Evolutionary conservation across 2,113 vertebrate genomes (phyloP), one percentile per base, ranked within the genome.

Genomic region (Gadus chalcogrammus): DNA sequence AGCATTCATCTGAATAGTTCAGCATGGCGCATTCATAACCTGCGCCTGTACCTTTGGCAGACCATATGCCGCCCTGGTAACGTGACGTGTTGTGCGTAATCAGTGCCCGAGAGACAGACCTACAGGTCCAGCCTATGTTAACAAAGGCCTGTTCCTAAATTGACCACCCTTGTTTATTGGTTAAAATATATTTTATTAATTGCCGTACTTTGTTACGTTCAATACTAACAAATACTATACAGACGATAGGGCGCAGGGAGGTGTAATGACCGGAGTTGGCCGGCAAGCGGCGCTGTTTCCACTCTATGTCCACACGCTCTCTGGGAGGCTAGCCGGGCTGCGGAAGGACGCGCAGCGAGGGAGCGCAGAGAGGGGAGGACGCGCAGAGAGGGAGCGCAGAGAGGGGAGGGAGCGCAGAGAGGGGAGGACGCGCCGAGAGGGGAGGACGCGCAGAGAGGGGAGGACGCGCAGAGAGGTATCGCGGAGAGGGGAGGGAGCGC

Each of bases 281-380:
- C 92, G 79, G 79, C 79, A 91, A 92, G 92, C 89, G 92, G 83
- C 93, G 85, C 90, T 86, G 87, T 84, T 87, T 11, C 74, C 55
- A 1, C 84, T 81, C 83, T 86, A 72, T 65, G 65, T 81, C 78
- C 16, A 16, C 64, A 79, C 66, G 84, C 83, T 85, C 85, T 75
- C 83, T 90, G 83, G 81, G 83, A 71, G 64, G 1, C 35, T 0
- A 6, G 67, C 73, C 85, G 84, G 84, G 77, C 88, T 89, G 24
- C 24, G 24, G 24, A 24, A 24, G 24, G 86, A 83, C 16, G 84
- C 71, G 78, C 73, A 80, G 58, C 16, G 55, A 20, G 66, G 63
- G 58, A 60, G 69, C 67, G 65, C 38, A 75, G 24, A 24, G 24
- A 24, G 24, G 24, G 24, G 24, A 24, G 24, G 24, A 2, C 1